phyloP scores from a whole-genome alignment of 2,113 vertebrate genomes.

The Anolis carolinensis region DNA sequence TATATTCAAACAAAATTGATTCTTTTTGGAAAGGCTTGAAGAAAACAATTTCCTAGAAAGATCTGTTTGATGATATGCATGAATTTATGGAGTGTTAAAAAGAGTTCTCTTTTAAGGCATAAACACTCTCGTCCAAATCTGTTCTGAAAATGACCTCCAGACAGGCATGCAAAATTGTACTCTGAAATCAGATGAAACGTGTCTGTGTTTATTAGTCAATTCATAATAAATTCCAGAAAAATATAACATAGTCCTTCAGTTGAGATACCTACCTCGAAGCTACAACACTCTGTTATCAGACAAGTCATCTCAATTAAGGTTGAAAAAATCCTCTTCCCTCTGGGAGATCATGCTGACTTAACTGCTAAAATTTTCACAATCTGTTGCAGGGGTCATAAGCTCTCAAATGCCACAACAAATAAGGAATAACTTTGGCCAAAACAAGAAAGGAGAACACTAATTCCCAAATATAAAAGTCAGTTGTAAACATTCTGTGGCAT shows the following conservation, averaged over 20 bases:
- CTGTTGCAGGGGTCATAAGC: neutral
- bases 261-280: neutral
- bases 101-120: neutral
- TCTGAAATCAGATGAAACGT: conserved; percentile 16
- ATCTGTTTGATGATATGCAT: neutral
- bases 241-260: neutral
- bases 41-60: neutral
- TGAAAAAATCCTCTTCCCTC: conserved; percentile 11
- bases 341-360: neutral
- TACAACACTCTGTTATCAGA: conserved; percentile 6
- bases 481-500: neutral
- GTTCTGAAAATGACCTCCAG: conserved; percentile 16
- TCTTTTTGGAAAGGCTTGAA: neutral
- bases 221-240: neutral
- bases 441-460: neutral
- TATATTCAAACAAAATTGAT: neutral
- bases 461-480: neutral
- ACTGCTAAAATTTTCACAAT: neutral
- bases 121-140: neutral
- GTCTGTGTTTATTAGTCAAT: conserved; percentile 1
- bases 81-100: neutral
- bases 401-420: neutral
- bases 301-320: neutral
- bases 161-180: conserved; percentile 6
- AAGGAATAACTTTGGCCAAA: neutral